These are phyloP conservation scores for Mongoloraphidia duomilia DNA, from an alignment of 2,888 invertebrate species.

Conservation along the genomic window DNA sequence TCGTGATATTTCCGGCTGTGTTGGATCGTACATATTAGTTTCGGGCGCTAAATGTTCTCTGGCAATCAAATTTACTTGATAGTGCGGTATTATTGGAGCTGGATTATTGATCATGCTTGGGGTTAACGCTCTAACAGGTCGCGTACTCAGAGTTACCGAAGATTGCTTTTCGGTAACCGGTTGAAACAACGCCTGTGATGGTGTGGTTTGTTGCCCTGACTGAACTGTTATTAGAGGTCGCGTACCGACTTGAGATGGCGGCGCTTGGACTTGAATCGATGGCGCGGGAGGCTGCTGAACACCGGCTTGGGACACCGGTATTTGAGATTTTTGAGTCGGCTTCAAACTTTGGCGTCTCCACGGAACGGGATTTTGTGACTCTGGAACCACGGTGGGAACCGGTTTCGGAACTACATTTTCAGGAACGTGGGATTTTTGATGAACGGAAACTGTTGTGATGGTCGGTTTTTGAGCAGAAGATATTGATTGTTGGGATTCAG, in stretches of 20 bases:
- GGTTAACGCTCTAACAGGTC: conserved; percentile 43
- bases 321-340: background rate
- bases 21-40: conserved; percentile 44
- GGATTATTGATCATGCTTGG: conserved; percentile 62
- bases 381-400: too few species aligned
- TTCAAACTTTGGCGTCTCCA: too few species aligned
- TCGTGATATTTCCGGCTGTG: conserved; percentile 40
- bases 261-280: conserved; percentile 21
- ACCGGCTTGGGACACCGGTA: conserved; percentile 2
- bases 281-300: background rate
- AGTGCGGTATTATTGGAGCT: conserved; percentile 60
- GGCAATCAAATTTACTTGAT: conserved; percentile 63
- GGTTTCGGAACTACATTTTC: too few species aligned
- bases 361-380: too few species aligned
- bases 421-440: too few species aligned
- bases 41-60: conserved; percentile 46
- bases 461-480: too few species aligned
- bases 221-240: conserved; percentile 20
- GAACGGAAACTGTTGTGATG: too few species aligned
- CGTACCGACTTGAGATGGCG: conserved; percentile 14
- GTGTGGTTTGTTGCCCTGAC: conserved; percentile 25
- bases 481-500: too few species aligned
- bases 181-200: conserved; percentile 46
- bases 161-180: conserved; percentile 40
- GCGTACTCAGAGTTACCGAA: conserved; percentile 32